Conservation (phyloP, 64 coral and sea anemone genomes). For the Platygyra sinensis region DNA sequence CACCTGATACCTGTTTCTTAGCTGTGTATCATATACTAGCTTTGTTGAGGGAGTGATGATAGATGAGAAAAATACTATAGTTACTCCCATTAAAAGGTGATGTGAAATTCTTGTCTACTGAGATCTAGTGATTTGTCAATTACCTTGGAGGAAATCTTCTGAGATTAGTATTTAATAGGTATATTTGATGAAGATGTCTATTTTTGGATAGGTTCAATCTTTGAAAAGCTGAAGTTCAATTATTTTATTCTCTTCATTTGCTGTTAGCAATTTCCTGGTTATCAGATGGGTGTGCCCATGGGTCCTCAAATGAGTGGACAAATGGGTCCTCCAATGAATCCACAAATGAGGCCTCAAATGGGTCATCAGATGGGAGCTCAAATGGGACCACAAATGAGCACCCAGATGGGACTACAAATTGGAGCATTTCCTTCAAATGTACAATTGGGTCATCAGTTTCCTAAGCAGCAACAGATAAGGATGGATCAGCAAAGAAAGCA, state of each 20-base stretch:
- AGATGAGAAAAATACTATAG: no score
- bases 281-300: not conserved
- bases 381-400: not conserved
- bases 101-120: no score
- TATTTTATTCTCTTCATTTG: not conserved
- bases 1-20: no score
- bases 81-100: no score
- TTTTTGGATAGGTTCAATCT: no score
- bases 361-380: not conserved
- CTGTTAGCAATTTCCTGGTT: not conserved
- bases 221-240: not conserved
- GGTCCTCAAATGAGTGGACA: conserved; percentile 12
- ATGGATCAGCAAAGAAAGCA: conserved; percentile 55
- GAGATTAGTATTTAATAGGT: no score
- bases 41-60: no score
- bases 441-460: conserved; percentile 41
- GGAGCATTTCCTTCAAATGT: conserved; percentile 33
- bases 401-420: conserved; percentile 28
- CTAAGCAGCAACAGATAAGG: conserved; percentile 63
- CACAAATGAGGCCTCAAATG: not conserved
- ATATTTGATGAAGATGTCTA: no score
- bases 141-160: no score
- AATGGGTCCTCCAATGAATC: not conserved
- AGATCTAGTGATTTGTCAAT: no score
- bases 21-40: no score